These are phyloP conservation scores for Acanthochromis polyacanthus DNA, from an alignment of 2,113 vertebrate species.

Conservation along the genomic window DNA sequence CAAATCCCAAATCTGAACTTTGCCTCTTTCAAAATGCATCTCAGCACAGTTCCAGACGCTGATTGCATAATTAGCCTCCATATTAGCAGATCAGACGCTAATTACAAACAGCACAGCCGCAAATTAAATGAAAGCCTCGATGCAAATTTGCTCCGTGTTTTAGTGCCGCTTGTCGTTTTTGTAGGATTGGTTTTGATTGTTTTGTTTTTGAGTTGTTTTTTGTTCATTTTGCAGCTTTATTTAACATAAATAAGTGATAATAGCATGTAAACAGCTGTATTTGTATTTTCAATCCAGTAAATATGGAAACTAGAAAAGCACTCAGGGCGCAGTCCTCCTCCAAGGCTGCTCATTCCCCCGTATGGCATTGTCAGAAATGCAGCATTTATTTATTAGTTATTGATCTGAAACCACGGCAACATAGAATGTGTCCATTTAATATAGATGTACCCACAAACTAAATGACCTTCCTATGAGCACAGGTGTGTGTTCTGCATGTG, in stretches of 20 bases:
- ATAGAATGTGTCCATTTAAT: too few species aligned
- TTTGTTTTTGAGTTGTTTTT: too few species aligned
- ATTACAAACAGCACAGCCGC: conserved; percentile 41
- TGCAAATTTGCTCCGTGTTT: neutral
- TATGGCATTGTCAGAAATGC: too few species aligned
- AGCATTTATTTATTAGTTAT: too few species aligned
- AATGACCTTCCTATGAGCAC: too few species aligned
- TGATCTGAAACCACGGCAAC: too few species aligned
- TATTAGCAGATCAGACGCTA: conserved; percentile 34
- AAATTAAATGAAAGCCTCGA: conserved; percentile 33
- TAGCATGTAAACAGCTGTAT: too few species aligned
- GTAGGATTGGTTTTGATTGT: neutral
- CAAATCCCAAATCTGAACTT: conserved; percentile 42
- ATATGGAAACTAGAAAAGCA: neutral
- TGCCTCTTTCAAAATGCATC: conserved; percentile 1
- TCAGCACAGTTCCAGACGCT: conserved; percentile 10
- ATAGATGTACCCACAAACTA: too few species aligned
- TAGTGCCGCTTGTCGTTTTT: neutral
- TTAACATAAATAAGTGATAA: neutral
- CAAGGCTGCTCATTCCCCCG: too few species aligned
- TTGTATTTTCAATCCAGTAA: neutral
- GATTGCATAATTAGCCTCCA: conserved; percentile 42
- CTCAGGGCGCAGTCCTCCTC: too few species aligned
- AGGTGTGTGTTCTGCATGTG: too few species aligned
- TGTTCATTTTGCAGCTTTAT: neutral